Percentiles rank a stretch among this genome's conserved stretches.
These are phyloP conservation scores for Nasonovia ribisnigri DNA, from an alignment of 2,888 invertebrate genomes.

Conservation along the genomic window DNA sequence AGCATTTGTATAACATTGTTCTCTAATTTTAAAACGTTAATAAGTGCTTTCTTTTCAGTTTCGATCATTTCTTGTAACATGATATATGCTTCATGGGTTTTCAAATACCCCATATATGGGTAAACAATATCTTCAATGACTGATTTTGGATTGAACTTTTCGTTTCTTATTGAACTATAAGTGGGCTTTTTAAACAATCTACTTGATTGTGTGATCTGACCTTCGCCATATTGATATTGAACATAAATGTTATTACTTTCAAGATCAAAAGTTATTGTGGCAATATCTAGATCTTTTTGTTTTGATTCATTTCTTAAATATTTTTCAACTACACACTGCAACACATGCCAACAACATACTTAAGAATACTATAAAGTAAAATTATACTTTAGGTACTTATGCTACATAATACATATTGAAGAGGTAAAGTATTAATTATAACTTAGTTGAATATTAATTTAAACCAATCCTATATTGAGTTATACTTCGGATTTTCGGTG, in stretches of 20 bases:
- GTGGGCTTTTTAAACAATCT: conserved; percentile 79
- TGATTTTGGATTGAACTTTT: not conserved
- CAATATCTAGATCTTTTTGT: conserved; percentile 74
- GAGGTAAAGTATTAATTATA: not conserved
- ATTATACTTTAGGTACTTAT: not conserved
- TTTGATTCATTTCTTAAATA: conserved; percentile 50
- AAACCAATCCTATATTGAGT: no score
- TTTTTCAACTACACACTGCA: conserved; percentile 40
- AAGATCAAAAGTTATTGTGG: conserved; percentile 77
- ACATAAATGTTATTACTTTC: conserved; percentile 76
- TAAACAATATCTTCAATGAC: conserved; percentile 41
- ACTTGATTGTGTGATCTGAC: conserved; percentile 76
- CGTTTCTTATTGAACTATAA: conserved; percentile 68
- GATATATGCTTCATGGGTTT: not conserved
- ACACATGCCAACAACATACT: not conserved
- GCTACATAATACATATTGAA: not conserved
- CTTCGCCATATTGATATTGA: conserved; percentile 77
- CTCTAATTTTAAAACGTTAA: not conserved
- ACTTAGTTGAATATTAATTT: not conserved
- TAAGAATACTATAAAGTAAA: not conserved
- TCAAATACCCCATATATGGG: conserved; percentile 29
- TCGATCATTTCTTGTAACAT: conserved; percentile 40
- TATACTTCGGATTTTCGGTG: no score
- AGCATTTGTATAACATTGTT: conserved; percentile 4
- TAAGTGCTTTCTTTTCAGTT: conserved; percentile 18